These are phyloP conservation scores for Criorhina ranunculi DNA, from an alignment of 2,888 invertebrate species.

Conservation along the genomic window DNA sequence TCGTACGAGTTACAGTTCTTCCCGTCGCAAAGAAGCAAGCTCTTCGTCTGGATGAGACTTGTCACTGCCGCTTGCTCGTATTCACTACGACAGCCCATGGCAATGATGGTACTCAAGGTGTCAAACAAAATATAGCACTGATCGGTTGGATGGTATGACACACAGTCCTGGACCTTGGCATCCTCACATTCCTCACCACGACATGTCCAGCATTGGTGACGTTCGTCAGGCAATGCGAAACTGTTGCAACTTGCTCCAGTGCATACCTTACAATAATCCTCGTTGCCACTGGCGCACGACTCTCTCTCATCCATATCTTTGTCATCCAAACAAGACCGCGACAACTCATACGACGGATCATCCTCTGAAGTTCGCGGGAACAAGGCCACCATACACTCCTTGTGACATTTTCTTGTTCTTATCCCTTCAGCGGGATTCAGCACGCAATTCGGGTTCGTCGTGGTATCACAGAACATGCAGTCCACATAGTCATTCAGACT, in stretches of 20 bases:
- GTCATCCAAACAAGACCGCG: constrained; percentile 82
- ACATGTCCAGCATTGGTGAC: constrained; percentile 80
- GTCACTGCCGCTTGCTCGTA: constrained; percentile 78
- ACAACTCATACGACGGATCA: constrained; percentile 80
- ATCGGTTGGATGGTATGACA: constrained; percentile 79
- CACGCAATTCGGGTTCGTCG: constrained; percentile 58
- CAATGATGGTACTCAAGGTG: constrained; percentile 68
- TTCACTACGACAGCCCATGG: constrained; percentile 82
- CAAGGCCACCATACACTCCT: constrained; percentile 80
- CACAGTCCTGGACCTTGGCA: constrained; percentile 72
- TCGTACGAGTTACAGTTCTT: constrained; percentile 79
- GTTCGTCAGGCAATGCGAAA: constrained; percentile 75
- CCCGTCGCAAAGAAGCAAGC: constrained; percentile 79
- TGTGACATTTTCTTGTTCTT: constrained; percentile 79
- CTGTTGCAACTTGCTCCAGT: constrained; percentile 79
- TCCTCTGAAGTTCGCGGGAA: constrained; percentile 79
- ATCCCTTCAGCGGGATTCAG: constrained; percentile 40
- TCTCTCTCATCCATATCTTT: constrained; percentile 79
- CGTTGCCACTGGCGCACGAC: constrained; percentile 78
- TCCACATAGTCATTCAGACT: constrained; percentile 78
- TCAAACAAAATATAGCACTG: constrained; percentile 80
- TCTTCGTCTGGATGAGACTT: constrained; percentile 79
- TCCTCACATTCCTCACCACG: constrained; percentile 77
- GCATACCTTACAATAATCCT: constrained; percentile 79
- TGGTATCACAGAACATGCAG: constrained; percentile 81